Conservation (phyloP, 2,797 vertebrate genomes). For the Champsocephalus esox region DNA sequence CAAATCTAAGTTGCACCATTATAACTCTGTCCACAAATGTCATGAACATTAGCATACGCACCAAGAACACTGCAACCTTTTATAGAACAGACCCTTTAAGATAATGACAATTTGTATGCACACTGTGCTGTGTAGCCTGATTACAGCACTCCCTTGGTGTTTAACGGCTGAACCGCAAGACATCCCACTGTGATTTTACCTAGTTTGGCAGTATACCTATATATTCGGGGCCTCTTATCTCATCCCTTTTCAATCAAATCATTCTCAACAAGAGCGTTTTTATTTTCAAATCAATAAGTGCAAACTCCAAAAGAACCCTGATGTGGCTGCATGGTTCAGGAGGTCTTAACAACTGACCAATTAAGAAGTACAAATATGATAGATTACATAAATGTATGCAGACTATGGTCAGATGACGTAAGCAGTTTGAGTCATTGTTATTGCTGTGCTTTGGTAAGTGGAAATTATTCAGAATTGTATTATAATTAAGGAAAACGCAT, state of each 20-base stretch:
- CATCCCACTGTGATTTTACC: conserved; percentile 71
- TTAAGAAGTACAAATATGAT: background rate
- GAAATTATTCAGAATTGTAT: conserved; percentile 40
- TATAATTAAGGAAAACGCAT: conserved; percentile 24
- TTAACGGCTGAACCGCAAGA: conserved; percentile 31
- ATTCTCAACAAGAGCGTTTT: conserved; percentile 21
- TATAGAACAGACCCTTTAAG: conserved; percentile 18
- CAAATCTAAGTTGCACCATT: conserved; percentile 20
- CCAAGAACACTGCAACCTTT: conserved; percentile 43
- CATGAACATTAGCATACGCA: conserved; percentile 15
- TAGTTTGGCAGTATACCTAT: conserved; percentile 38
- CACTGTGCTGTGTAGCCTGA: conserved; percentile 25
- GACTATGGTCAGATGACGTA: background rate
- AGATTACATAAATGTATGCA: background rate
- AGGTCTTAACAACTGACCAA: background rate
- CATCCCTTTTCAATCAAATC: conserved; percentile 13
- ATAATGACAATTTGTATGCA: conserved; percentile 44
- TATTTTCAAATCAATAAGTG: conserved; percentile 24
- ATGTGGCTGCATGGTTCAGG: conserved; percentile 6
- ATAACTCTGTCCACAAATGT: conserved; percentile 28
- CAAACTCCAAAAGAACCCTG: conserved; percentile 2
- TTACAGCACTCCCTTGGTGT: conserved; percentile 43
- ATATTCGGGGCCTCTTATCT: conserved; percentile 36
- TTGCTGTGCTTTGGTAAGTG: conserved; percentile 35
- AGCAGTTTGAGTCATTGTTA: conserved; percentile 26